phyloP scores from a whole-genome alignment of 2,113 vertebrate genomes.

The Daphoenositta chrysoptera region DNA sequence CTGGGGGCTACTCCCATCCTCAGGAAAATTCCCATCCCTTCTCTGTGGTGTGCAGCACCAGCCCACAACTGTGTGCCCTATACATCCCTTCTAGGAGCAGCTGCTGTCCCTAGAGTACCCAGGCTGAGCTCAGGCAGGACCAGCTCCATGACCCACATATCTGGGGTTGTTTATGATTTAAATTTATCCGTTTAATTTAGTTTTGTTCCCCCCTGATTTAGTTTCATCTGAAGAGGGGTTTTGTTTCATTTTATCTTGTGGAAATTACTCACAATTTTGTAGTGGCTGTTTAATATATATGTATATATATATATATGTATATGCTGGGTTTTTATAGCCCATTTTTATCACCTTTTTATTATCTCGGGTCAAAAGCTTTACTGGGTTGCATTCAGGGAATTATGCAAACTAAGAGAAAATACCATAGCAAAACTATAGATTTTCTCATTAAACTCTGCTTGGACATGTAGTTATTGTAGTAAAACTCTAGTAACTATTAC shows the following conservation, averaged over 20 bases:
- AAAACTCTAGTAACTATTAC: conserved; percentile 84
- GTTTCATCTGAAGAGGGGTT: background rate
- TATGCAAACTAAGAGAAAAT: conserved; percentile 84
- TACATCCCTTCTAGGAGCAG: background rate
- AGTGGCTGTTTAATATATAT: conserved; percentile 39
- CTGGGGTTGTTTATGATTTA: background rate
- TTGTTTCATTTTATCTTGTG: conserved; percentile 43
- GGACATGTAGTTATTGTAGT: conserved; percentile 83
- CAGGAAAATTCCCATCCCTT: background rate
- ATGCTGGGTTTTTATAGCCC: conserved; percentile 73
- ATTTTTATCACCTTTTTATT: conserved; percentile 82
- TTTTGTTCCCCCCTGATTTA: background rate
- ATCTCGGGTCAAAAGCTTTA: conserved; percentile 82
- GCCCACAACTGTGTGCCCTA: accelerated
- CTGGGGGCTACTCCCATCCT: background rate
- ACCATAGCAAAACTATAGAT: conserved; percentile 83
- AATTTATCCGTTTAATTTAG: background rate
- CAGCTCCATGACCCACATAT: background rate
- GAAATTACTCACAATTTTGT: conserved; percentile 64
- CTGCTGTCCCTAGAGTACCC: background rate
- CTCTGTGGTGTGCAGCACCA: background rate
- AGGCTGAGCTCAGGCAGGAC: background rate
- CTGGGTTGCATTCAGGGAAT: conserved; percentile 82
- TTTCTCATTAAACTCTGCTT: conserved; percentile 84
- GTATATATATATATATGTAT: background rate